Percentiles rank a stretch among this genome's conserved stretches.
Conservation (phyloP, 2,113 vertebrate species). For the Alosa alosa region DNA sequence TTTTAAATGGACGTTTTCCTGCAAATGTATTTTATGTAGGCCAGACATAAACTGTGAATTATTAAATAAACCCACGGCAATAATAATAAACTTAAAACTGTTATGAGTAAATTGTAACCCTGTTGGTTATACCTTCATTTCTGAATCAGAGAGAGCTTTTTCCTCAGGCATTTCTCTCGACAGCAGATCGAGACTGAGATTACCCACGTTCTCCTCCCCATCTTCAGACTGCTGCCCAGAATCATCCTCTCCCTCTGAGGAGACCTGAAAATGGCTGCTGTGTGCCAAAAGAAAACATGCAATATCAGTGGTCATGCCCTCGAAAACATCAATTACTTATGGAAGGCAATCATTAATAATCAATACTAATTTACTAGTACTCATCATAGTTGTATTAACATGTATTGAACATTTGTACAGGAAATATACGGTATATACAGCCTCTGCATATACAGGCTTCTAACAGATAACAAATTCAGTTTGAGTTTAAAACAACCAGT, state of each 20-base stretch:
- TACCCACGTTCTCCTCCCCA: constrained; percentile 57
- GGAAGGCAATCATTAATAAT: neutral
- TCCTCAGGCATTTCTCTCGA: constrained; percentile 63
- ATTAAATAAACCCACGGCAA: neutral
- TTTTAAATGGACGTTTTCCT: too few species aligned
- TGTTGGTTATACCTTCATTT: constrained; percentile 71
- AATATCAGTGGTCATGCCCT: neutral
- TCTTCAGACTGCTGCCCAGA: constrained; percentile 48
- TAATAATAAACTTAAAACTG: too few species aligned
- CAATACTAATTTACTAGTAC: neutral
- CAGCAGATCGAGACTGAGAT: constrained; percentile 61
- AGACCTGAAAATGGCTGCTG: constrained; percentile 25
- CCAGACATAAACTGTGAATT: too few species aligned
- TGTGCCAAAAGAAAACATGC: neutral
- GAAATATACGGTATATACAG: neutral
- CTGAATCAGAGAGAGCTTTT: constrained; percentile 73
- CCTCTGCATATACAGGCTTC: neutral
- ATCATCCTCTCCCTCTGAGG: constrained; percentile 37
- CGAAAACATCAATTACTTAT: neutral
- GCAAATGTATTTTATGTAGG: too few species aligned
- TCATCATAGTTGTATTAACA: neutral
- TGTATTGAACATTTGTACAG: neutral
- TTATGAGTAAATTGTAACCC: neutral
- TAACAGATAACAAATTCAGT: neutral
- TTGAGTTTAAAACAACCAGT: neutral